These are phyloP conservation scores for Frieseomelitta varia DNA, from an alignment of 1,140 invertebrate species.

Conservation along the genomic window DNA sequence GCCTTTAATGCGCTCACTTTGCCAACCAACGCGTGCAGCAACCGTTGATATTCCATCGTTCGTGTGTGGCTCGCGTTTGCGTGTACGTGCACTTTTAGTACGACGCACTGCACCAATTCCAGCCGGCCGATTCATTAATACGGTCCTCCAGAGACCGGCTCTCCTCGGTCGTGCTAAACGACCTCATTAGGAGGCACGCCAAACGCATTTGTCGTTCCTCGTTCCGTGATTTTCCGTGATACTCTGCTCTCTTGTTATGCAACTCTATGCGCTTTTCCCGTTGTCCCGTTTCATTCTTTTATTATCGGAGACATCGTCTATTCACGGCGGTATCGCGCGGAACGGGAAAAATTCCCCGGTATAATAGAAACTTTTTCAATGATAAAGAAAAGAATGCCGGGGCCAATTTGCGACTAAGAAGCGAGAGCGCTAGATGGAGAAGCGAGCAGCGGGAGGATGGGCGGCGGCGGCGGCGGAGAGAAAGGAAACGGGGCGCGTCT, in stretches of 20 bases:
- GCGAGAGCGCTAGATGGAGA: conserved; percentile 16
- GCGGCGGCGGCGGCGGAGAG: neutral
- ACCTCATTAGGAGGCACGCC: conserved; percentile 67
- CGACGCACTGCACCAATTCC: conserved; percentile 69
- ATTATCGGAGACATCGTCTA: conserved; percentile 57
- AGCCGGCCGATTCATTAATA: conserved; percentile 69
- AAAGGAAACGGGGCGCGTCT: conserved; percentile 9
- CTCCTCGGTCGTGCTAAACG: conserved; percentile 57
- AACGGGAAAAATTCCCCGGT: conserved; percentile 49
- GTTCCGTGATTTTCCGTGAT: conserved; percentile 65
- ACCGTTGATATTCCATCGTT: no score
- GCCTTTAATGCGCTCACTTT: conserved; percentile 71
- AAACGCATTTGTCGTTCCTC: conserved; percentile 66
- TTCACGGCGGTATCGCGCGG: conserved; percentile 43
- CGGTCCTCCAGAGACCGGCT: conserved; percentile 43
- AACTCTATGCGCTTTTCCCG: conserved; percentile 53
- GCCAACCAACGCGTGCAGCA: conserved; percentile 18
- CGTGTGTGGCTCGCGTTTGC: neutral
- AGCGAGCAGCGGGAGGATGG: neutral
- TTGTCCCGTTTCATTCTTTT: conserved; percentile 56
- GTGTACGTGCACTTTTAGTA: conserved; percentile 55
- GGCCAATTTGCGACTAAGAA: conserved; percentile 52
- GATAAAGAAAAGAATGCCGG: conserved; percentile 50
- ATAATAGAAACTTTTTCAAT: conserved; percentile 51
- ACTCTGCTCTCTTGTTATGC: conserved; percentile 59